phyloP scores from a whole-genome alignment of 1,140 invertebrate species.

The Anastrepha ludens region DNA sequence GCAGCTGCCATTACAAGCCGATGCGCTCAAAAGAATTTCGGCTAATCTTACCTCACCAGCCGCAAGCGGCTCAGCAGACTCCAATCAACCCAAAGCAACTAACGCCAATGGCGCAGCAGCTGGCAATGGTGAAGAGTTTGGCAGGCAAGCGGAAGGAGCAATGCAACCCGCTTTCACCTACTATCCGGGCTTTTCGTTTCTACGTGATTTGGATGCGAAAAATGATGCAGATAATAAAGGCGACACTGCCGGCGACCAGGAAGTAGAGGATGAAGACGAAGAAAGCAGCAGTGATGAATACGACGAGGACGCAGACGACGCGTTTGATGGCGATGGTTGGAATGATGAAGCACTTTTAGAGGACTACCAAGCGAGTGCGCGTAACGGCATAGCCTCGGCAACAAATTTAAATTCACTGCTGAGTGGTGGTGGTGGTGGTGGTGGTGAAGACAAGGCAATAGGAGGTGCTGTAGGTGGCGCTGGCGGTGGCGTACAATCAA shows the following conservation, averaged over 20 bases:
- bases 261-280: constrained; percentile 49
- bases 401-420: constrained; percentile 46
- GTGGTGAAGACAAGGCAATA: neutral
- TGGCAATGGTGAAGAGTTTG: neutral
- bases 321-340: constrained; percentile 60
- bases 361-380: neutral
- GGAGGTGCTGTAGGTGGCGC: constrained; percentile 36
- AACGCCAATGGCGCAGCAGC: neutral
- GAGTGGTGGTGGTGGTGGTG: neutral
- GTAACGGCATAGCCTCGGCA: neutral
- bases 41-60: constrained; percentile 64
- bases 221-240: constrained; percentile 53
- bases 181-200: constrained; percentile 70
- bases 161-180: constrained; percentile 70
- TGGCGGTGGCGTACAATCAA: neutral
- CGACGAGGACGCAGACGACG: constrained; percentile 62
- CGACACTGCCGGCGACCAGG: constrained; percentile 52
- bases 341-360: constrained; percentile 57
- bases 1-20: constrained; percentile 66
- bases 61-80: neutral
- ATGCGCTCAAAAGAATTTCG: constrained; percentile 67
- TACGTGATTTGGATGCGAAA: constrained; percentile 62
- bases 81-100: neutral
- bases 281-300: constrained; percentile 68
- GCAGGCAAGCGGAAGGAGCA: constrained; percentile 58